Conservation (phyloP, 2,888 invertebrate genomes). For the Ametastegia equiseti region DNA sequence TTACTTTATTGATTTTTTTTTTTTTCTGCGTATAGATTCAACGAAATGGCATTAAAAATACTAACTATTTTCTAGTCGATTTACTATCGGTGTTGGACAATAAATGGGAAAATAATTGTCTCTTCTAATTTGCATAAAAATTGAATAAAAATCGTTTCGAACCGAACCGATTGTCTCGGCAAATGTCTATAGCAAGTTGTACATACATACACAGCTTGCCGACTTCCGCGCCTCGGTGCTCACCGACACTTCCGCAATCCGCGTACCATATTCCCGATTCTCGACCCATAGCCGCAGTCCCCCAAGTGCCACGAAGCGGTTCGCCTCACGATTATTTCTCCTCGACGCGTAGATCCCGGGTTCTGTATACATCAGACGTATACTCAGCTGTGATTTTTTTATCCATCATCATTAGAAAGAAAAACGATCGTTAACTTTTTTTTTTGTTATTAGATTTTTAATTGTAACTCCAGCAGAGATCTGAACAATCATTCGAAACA, state of each 20-base stretch:
- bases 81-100: no score
- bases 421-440: no score
- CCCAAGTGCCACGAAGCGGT: constrained; percentile 33
- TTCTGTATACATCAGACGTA: background rate
- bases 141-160: background rate
- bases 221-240: constrained; percentile 34
- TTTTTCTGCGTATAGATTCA: no score
- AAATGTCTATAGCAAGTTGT: no score
- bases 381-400: background rate
- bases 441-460: no score
- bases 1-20: no score
- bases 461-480: no score
- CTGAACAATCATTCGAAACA: background rate
- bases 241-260: constrained; percentile 28
- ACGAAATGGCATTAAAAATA: no score
- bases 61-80: no score
- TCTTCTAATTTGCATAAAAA: no score
- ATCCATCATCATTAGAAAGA: background rate
- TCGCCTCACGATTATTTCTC: background rate
- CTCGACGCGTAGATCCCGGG: background rate
- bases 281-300: constrained; percentile 25
- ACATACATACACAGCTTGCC: background rate
- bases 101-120: no score
- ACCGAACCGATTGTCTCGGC: background rate
- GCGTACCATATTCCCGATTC: constrained; percentile 15